Conservation (phyloP, 2,888 invertebrate species). For the Lasius platythorax region DNA sequence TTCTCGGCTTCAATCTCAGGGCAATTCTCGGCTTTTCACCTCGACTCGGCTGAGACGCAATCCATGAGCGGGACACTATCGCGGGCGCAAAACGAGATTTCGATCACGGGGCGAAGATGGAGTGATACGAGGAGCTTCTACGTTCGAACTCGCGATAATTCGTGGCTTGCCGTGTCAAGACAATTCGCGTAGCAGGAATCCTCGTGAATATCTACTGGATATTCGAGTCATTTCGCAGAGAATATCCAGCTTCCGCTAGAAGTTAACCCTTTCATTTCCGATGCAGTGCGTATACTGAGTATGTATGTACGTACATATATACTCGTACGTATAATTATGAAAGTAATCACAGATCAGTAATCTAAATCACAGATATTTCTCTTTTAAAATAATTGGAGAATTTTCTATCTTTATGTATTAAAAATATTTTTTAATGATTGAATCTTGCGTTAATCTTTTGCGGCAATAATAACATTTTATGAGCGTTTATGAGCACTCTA, state of each 20-base stretch:
- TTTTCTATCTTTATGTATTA: neutral
- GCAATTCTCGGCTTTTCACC: constrained; percentile 64
- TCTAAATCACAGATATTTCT: neutral
- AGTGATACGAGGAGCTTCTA: neutral
- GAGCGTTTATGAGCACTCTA: neutral
- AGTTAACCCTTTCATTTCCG: constrained; percentile 10
- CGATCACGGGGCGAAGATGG: constrained; percentile 65
- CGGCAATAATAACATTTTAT: neutral
- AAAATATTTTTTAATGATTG: neutral
- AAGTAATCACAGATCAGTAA: neutral
- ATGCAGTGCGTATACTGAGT: neutral
- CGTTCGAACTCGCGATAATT: constrained; percentile 34
- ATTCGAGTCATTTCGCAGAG: constrained; percentile 8
- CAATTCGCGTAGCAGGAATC: constrained; percentile 22
- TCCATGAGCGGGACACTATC: constrained; percentile 62
- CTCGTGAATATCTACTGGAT: neutral
- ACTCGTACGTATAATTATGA: neutral
- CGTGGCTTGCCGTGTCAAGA: constrained; percentile 32
- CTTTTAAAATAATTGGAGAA: neutral
- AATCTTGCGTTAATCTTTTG: neutral
- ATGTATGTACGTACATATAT: neutral
- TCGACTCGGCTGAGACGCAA: constrained; percentile 59
- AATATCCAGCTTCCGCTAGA: constrained; percentile 19
- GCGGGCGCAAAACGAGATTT: constrained; percentile 68
- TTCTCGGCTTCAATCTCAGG: constrained; percentile 70